These are phyloP conservation scores for Xenops minutus DNA, from an alignment of 2,797 vertebrate genomes.

Conservation along the genomic window DNA sequence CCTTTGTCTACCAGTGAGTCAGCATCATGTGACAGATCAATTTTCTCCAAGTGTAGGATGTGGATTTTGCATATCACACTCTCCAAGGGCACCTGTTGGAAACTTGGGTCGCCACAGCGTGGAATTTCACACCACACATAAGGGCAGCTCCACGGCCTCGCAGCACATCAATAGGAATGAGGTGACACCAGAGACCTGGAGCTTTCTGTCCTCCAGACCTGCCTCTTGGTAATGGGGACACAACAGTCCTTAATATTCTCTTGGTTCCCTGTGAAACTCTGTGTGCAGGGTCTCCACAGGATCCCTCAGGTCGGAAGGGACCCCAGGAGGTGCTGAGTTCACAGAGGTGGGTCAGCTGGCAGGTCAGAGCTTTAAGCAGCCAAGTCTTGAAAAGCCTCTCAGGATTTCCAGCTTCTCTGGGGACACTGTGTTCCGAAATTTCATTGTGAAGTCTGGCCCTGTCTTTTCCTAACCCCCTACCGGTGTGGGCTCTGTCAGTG, in stretches of 20 bases:
- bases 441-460: not conserved
- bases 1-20: constrained; percentile 46
- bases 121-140: constrained; percentile 42
- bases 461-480: not conserved
- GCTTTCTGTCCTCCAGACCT: not conserved
- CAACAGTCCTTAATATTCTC: not conserved
- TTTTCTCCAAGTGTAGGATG: constrained; percentile 43
- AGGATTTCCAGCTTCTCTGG: not conserved
- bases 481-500: not conserved
- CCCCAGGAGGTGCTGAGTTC: not conserved
- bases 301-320: not conserved
- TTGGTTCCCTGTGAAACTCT: not conserved
- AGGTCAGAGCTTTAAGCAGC: not conserved
- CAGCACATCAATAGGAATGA: not conserved
- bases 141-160: not conserved
- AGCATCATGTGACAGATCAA: constrained; percentile 53
- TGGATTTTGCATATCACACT: constrained; percentile 19
- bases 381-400: not conserved
- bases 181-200: not conserved
- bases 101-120: constrained; percentile 19
- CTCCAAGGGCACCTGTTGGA: constrained; percentile 47
- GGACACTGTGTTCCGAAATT: not conserved
- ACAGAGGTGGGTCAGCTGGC: not conserved
- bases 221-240: not conserved
- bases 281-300: too few relatives aligned